Percentiles rank a stretch among this genome's conserved stretches.
Conservation (phyloP, 2,888 invertebrate genomes). For the Norana najaformis region DNA sequence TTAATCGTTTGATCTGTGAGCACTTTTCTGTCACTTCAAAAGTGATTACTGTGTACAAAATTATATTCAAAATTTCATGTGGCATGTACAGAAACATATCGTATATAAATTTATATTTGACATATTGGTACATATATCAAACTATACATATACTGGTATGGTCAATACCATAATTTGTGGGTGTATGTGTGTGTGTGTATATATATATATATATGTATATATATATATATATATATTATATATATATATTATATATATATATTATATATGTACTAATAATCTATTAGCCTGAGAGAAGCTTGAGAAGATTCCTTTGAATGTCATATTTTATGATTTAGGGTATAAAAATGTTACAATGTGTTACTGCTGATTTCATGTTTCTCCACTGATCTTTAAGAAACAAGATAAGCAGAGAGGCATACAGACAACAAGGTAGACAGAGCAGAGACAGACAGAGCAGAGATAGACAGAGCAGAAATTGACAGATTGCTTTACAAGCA, state of each 20-base stretch:
- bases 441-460: background rate
- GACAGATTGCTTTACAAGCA: background rate
- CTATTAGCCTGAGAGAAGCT: background rate
- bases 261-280: background rate
- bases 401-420: too few relatives aligned
- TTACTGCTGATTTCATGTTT: background rate
- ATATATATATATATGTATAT: background rate
- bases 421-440: background rate
- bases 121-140: background rate
- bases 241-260: background rate
- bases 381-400: background rate
- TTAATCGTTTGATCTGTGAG: background rate
- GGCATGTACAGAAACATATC: slow-evolving; percentile 5
- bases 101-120: background rate
- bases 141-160: background rate
- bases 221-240: background rate
- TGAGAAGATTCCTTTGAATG: background rate
- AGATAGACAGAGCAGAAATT: background rate
- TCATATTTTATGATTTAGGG: background rate
- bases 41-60: background rate
- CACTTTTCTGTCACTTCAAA: background rate
- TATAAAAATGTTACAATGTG: background rate
- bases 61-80: background rate
- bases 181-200: background rate
- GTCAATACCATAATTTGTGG: background rate